phyloP scores from a whole-genome alignment of 2,797 vertebrate genomes.

The Cynopterus sphinx region DNA sequence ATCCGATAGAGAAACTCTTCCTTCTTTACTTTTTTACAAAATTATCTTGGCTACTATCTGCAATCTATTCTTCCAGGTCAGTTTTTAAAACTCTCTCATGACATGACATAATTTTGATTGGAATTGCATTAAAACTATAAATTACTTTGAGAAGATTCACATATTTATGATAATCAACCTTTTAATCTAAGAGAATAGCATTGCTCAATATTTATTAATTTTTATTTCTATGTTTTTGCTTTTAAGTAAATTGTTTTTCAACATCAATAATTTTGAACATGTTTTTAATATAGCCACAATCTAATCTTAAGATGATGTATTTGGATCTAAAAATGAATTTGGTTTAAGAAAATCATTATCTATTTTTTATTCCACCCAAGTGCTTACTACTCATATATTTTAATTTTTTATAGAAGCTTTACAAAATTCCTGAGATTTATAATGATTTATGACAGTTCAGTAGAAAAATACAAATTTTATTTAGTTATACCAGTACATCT shows the following conservation, averaged over 20 bases:
- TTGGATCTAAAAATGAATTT: not conserved
- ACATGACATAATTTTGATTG: not conserved
- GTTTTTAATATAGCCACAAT: not conserved
- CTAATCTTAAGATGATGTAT: not conserved
- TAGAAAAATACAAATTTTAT: not conserved
- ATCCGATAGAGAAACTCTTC: not conserved
- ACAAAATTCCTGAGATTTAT: not conserved
- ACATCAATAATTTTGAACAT: not conserved
- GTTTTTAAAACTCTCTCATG: slow-evolving; percentile 20
- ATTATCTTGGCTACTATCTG: not conserved
- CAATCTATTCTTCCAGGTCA: not conserved
- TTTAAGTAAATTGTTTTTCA: not conserved
- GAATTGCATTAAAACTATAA: not conserved
- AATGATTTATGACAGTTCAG: not conserved
- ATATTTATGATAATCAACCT: not conserved
- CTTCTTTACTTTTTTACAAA: not conserved
- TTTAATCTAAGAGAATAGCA: not conserved
- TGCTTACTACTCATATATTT: not conserved
- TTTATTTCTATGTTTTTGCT: not conserved
- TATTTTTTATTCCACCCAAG: not conserved
- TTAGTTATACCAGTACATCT: not conserved
- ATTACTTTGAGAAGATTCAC: not conserved
- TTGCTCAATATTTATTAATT: not conserved
- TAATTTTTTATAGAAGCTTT: not conserved
- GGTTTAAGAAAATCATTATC: not conserved